Evolutionary conservation across 2,888 invertebrate species (phyloP).

Genomic region (Pristionchus exspectatus): DNA sequence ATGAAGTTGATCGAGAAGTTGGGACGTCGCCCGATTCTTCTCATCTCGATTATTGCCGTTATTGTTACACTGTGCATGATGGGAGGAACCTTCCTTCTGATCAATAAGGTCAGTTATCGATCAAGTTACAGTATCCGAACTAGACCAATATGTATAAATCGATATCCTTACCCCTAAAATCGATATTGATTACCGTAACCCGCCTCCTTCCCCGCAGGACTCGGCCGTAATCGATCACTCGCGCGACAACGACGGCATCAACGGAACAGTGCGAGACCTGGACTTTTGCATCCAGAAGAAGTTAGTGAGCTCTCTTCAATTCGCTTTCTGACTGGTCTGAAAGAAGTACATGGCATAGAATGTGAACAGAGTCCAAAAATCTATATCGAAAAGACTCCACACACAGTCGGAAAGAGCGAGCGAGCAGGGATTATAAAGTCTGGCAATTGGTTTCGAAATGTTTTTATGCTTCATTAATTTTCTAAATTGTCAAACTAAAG

Average conservation of each 20-base stretch:
- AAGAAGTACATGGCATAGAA: too few species aligned
- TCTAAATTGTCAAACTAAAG: too few species aligned
- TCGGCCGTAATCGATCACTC: constrained; percentile 35
- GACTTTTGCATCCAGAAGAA: constrained; percentile 35
- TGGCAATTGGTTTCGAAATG: too few species aligned
- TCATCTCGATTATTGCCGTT: constrained; percentile 72
- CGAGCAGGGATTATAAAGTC: too few species aligned
- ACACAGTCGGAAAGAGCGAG: too few species aligned
- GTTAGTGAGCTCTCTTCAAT: background rate
- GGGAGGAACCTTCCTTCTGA: constrained; percentile 73
- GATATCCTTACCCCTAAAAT: too few species aligned
- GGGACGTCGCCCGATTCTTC: constrained; percentile 71
- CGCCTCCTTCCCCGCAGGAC: background rate
- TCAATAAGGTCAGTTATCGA: constrained; percentile 61
- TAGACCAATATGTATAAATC: too few species aligned
- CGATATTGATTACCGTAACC: constrained; percentile 1
- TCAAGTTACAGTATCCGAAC: background rate
- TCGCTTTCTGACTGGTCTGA: too few species aligned
- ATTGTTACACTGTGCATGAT: constrained; percentile 70
- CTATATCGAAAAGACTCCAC: too few species aligned
- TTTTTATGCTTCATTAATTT: too few species aligned
- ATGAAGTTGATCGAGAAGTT: constrained; percentile 72
- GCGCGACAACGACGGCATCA: constrained; percentile 7
- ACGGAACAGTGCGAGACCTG: background rate
- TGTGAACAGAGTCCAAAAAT: too few species aligned